A percentile compares a stretch with the other conserved stretches of the same genome.
These are phyloP conservation scores for Onthophagus sagittarius DNA, from an alignment of 2,888 invertebrate species.

Conservation along the genomic window DNA sequence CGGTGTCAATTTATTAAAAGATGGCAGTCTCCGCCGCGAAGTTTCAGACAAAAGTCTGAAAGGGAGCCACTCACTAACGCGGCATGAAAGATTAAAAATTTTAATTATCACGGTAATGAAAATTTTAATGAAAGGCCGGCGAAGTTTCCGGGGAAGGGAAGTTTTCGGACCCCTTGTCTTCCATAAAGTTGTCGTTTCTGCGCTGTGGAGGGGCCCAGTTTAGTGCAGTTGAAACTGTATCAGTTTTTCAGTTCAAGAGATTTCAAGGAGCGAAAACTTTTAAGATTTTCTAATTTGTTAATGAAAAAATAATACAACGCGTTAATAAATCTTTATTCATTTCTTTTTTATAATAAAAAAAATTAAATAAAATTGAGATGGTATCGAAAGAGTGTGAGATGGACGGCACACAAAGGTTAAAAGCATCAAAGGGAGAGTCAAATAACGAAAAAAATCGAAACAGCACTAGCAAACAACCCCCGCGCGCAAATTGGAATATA, in stretches of 20 bases:
- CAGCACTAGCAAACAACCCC: background rate
- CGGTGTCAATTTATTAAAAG: conserved; percentile 25
- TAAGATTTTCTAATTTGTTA: background rate
- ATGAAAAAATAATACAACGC: background rate
- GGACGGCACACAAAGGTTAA: background rate
- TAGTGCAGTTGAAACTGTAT: background rate
- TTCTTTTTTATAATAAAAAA: background rate
- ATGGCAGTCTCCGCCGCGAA: conserved; percentile 18
- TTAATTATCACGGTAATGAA: conserved; percentile 33
- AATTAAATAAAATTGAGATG: background rate
- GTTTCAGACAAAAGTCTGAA: conserved; percentile 23
- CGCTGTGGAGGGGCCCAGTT: background rate
- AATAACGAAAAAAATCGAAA: background rate
- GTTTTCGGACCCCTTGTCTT: conserved; percentile 10
- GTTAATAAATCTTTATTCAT: background rate
- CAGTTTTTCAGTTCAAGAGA: background rate
- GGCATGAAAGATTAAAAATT: conserved; percentile 34
- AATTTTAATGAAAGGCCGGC: conserved; percentile 28
- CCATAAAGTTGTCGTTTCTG: background rate
- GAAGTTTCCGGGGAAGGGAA: conserved; percentile 15
- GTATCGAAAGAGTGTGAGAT: background rate
- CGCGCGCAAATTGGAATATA: conserved; percentile 10
- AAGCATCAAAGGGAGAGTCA: background rate
- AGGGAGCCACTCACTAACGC: conserved; percentile 27
- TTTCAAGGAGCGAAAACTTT: conserved; percentile 1